A percentile compares a stretch with the other conserved stretches of the same genome.
These are phyloP conservation scores for Sandelia bainsii DNA, from an alignment of 2,797 vertebrate genomes.

Conservation along the genomic window DNA sequence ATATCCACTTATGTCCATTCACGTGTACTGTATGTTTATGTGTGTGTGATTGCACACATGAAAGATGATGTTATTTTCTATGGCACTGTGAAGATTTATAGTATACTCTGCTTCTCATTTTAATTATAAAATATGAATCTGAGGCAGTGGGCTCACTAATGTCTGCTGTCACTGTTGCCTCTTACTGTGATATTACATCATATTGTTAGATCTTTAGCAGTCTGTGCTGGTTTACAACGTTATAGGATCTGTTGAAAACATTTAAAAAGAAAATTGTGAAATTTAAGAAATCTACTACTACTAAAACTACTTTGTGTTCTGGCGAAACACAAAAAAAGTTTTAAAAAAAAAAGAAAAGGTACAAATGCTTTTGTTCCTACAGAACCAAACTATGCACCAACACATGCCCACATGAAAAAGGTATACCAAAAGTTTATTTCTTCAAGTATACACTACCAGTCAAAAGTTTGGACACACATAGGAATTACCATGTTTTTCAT, in stretches of 20 bases:
- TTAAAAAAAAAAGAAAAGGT: neutral
- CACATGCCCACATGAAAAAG: too few species aligned
- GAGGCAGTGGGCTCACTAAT: conserved; percentile 18
- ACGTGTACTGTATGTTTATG: neutral
- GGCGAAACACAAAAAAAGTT: too few species aligned
- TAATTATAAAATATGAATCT: conserved; percentile 52
- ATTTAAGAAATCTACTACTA: conserved; percentile 53
- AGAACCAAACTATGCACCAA: neutral
- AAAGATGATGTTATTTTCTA: conserved; percentile 11
- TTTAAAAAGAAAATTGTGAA: conserved; percentile 12
- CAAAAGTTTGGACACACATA: too few species aligned
- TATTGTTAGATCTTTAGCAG: conserved; percentile 59
- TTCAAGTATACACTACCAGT: too few species aligned
- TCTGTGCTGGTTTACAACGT: conserved; percentile 30
- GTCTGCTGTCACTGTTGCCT: conserved; percentile 42
- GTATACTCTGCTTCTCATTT: conserved; percentile 36
- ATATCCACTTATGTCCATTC: conserved; percentile 3
- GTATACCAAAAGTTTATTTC: too few species aligned
- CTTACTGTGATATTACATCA: conserved; percentile 65
- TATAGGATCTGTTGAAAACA: conserved; percentile 3
- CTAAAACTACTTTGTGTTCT: neutral
- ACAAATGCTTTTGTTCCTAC: neutral
- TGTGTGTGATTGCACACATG: conserved; percentile 9
- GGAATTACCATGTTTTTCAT: too few species aligned
- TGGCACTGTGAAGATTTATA: conserved; percentile 20